A percentile compares a stretch with the other conserved stretches of the same genome.
phyloP scores from a whole-genome alignment of 2,113 vertebrate species.

The Ictalurus furcatus region DNA sequence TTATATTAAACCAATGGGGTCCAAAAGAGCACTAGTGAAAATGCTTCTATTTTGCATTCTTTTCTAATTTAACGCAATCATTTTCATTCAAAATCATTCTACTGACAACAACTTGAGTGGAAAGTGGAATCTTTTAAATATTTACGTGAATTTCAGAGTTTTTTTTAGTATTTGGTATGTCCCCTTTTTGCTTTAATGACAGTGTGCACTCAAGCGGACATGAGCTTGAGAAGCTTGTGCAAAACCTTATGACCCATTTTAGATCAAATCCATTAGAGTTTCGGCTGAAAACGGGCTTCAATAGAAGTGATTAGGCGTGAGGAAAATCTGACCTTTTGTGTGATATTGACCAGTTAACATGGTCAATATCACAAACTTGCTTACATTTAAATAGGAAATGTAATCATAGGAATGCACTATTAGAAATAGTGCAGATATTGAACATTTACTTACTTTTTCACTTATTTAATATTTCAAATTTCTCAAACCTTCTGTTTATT shows the following conservation, averaged over 20 bases:
- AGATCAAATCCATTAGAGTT: background rate
- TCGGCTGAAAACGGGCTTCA: background rate
- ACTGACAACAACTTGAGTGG: too few relatives aligned
- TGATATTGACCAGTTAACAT: background rate
- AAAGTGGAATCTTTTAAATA: background rate
- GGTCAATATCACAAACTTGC: background rate
- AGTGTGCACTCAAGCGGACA: background rate
- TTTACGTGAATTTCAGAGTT: background rate
- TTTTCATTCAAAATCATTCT: too few relatives aligned
- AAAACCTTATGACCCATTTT: background rate
- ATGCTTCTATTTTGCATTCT: too few relatives aligned
- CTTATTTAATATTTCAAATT: too few relatives aligned
- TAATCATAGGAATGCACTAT: too few relatives aligned
- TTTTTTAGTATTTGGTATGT: background rate
- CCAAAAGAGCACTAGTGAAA: too few relatives aligned
- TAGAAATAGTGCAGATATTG: background rate
- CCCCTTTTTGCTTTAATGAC: background rate
- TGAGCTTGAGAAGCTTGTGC: too few relatives aligned
- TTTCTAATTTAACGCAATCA: too few relatives aligned
- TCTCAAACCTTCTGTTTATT: too few relatives aligned
- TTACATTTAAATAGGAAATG: background rate
- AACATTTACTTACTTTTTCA: background rate
- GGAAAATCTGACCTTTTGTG: background rate
- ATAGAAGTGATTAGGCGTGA: background rate
- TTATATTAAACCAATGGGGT: too few relatives aligned